Conservation (phyloP, 2,113 vertebrate species). For the Choloepus hoffmanni region DNA sequence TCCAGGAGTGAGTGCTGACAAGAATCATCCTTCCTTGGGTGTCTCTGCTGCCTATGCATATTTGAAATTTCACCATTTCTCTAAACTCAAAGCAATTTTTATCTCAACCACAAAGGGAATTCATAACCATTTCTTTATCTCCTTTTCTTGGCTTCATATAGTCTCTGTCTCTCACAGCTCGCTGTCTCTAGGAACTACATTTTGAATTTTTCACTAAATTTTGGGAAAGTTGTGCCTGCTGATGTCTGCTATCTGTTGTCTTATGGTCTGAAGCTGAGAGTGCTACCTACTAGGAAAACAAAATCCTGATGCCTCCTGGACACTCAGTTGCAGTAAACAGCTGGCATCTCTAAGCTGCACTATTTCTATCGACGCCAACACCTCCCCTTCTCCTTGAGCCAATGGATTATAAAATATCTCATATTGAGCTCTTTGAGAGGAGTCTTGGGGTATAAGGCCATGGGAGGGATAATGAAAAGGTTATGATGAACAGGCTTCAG, state of each 20-base stretch:
- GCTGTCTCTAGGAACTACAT: not conserved
- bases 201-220: not conserved
- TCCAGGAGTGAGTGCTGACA: rapidly evolving
- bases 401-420: not conserved
- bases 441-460: not conserved
- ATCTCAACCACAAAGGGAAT: not conserved
- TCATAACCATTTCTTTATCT: not conserved
- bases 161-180: not conserved
- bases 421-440: slow-evolving; percentile 30
- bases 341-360: not conserved
- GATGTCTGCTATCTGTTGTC: not conserved
- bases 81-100: not conserved
- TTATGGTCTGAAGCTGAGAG: not conserved
- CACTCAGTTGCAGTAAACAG: not conserved
- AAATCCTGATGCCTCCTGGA: not conserved
- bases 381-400: not conserved
- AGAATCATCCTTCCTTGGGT: rapidly evolving
- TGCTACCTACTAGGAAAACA: not conserved
- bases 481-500: slow-evolving; percentile 51
- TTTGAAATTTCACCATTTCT: not conserved
- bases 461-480: slow-evolving; percentile 59
- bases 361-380: not conserved
- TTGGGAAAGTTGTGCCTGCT: not conserved
- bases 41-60: not conserved
- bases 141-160: not conserved